Evolutionary conservation across 64 coral and sea anemone genomes (phyloP), one percentile per base, ranked within the genome.

Genomic region (Anthopleura sola): DNA sequence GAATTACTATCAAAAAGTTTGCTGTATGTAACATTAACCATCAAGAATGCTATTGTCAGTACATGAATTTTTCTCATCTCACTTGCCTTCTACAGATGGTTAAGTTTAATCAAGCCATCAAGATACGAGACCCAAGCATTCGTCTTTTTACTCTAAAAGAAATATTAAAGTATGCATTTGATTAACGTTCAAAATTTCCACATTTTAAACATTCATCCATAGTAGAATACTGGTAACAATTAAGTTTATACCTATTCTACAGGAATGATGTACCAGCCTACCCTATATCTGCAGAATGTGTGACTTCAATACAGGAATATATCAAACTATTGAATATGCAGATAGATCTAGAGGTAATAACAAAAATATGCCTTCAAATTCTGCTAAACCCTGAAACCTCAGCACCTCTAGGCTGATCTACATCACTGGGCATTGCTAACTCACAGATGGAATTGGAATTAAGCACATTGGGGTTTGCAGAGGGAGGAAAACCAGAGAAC

Each of bases 321-420:
- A 87, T 90, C 54, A 92, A 91, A 24, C 85, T 96, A 49, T 60
- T 96, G 14, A 78, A 96, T 36, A 82, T 89, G 46, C 94, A 96
- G 55, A 86, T 92, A 55, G 9, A 38, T 15, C 68, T 96, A 46
- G 94, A 96, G 87, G 94, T 96, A 88, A 44, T 57, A 19, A 32
- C 19, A 44, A n/a, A 58, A 32, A n/a, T 31, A 62, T 58, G 14
- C 15, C 18, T 58, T 23, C 21, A 58, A 0, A 58, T 58, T 23
- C 19, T 58, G 16, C 19, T 5, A 11, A 48, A 48, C 11, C 11
- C 46, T 48, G 46, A 48, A 48, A n/a, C n/a, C n/a, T n/a, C 46
- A 48, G 46, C 50, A 53, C 2, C 40, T 53, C 50, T 53, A 12
- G 50, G 50, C 50, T 53, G 50, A 53, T 44, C 40, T 44, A 44